phyloP scores from a whole-genome alignment of 2,113 vertebrate genomes.

The Zootoca vivipara region DNA sequence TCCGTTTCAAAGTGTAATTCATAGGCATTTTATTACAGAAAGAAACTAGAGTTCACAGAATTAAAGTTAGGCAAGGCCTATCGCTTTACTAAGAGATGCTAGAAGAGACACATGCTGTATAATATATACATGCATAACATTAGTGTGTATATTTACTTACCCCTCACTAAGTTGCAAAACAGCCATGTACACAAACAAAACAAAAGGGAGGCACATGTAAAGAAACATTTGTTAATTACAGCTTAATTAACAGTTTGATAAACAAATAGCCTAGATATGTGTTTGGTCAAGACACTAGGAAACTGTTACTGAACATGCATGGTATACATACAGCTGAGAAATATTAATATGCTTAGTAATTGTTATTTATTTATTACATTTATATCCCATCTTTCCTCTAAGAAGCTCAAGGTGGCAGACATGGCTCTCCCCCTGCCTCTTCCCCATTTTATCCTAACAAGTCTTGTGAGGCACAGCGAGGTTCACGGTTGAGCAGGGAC shows the following conservation, averaged over 20 bases:
- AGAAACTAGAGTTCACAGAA: neutral
- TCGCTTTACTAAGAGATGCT: neutral
- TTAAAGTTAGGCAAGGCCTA: neutral
- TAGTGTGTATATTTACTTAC: conserved; percentile 67
- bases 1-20: neutral
- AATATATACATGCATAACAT: conserved; percentile 50
- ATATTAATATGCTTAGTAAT: neutral
- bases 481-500: too few relatives aligned
- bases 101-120: neutral
- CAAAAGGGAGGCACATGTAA: conserved; percentile 40
- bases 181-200: conserved; percentile 56
- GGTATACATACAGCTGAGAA: neutral
- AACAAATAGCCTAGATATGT: conserved; percentile 27
- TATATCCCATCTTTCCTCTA: too few relatives aligned
- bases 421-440: too few relatives aligned
- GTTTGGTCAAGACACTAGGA: conserved; percentile 41
- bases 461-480: too few relatives aligned
- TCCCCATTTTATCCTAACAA: too few relatives aligned
- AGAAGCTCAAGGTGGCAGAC: too few relatives aligned
- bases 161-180: conserved; percentile 78
- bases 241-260: conserved; percentile 33
- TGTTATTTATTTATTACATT: too few relatives aligned
- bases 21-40: neutral
- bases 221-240: conserved; percentile 68
- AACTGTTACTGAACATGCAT: conserved; percentile 18